phyloP scores from a whole-genome alignment of 2,113 vertebrate genomes.

The Etia nguti region DNA sequence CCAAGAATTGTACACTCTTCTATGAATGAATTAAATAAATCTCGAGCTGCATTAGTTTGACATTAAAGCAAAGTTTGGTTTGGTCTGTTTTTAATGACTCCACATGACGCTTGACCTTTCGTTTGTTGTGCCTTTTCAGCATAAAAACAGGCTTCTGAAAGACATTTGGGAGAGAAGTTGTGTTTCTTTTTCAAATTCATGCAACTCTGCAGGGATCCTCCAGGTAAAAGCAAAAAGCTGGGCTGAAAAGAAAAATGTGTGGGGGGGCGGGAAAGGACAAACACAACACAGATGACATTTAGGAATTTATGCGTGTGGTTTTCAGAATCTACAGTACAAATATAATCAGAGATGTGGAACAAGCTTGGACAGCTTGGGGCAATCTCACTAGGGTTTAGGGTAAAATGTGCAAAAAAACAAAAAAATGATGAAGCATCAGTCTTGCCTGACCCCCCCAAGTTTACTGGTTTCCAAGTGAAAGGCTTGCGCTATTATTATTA shows the following conservation, averaged over 20 bases:
- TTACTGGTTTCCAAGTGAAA: not conserved
- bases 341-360: not conserved
- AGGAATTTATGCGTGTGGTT: not conserved
- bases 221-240: not conserved
- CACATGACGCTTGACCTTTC: constrained; percentile 17
- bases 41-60: not conserved
- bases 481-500: not conserved
- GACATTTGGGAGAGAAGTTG: not conserved
- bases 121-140: constrained; percentile 11
- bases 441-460: not conserved
- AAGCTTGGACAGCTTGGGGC: not conserved
- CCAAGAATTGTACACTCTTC: not conserved
- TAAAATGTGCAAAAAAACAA: not conserved
- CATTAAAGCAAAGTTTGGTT: not conserved
- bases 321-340: not conserved
- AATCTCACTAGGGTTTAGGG: not conserved
- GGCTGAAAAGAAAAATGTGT: not conserved
- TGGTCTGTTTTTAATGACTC: constrained; percentile 7
- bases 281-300: not conserved
- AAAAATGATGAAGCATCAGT: not conserved
- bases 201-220: not conserved
- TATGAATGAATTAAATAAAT: not conserved
- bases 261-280: not conserved
- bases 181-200: not conserved
- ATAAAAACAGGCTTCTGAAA: not conserved